phyloP scores from a whole-genome alignment of 2,797 vertebrate genomes.

The Lepilemur septentrionalis region DNA sequence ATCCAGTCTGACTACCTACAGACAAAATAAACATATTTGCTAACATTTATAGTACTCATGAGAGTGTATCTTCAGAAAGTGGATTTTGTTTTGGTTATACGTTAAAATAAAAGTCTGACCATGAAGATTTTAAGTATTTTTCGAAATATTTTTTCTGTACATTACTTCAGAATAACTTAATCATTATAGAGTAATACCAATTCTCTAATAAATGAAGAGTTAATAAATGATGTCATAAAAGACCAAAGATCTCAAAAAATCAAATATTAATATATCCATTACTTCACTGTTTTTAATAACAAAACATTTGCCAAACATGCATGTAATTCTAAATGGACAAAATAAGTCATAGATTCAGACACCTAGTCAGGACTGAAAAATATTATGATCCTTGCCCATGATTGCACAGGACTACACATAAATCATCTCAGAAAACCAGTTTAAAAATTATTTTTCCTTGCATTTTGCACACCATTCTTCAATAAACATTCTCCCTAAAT shows the following conservation, averaged over 20 bases:
- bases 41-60: not conserved
- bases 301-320: not conserved
- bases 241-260: not conserved
- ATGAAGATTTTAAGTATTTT: not conserved
- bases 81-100: not conserved
- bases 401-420: not conserved
- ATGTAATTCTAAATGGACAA: constrained; percentile 32
- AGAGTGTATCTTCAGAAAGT: not conserved
- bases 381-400: not conserved
- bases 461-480: not conserved
- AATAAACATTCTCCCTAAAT: not conserved
- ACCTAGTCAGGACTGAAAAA: not conserved
- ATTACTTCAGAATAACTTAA: constrained; percentile 35
- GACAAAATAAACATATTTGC: not conserved
- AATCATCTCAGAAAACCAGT: constrained; percentile 14
- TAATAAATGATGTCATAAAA: constrained; percentile 39
- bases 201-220: constrained; percentile 13
- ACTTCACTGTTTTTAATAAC: constrained; percentile 8
- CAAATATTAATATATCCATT: not conserved
- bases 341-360: not conserved
- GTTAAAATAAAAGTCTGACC: constrained; percentile 17
- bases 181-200: not conserved
- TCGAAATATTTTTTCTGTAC: not conserved
- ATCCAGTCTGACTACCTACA: not conserved
- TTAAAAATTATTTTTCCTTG: not conserved